Evolutionary conservation across 92 coral and sea anemone genomes (phyloP).

Genomic region (Parazoanthus atlanticus): DNA sequence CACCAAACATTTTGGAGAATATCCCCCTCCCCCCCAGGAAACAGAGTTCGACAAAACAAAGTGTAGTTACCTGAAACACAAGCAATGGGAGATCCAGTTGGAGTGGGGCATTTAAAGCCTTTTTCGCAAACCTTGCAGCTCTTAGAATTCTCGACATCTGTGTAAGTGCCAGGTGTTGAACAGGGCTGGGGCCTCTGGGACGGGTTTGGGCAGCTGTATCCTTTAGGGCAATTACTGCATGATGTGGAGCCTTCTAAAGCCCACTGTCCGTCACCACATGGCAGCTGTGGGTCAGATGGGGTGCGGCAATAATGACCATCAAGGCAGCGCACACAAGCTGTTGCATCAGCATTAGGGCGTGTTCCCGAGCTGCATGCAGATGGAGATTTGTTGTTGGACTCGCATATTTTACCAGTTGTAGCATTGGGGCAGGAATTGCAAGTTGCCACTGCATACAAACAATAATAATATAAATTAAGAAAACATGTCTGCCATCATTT

Average conservation of each 20-base stretch:
- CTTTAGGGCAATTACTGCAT: conserved; percentile 80
- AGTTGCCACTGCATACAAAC: conserved; percentile 71
- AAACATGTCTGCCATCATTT: no score
- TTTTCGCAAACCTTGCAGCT: conserved; percentile 73
- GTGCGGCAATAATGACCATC: conserved; percentile 87
- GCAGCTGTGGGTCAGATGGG: conserved; percentile 70
- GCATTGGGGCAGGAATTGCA: conserved; percentile 96
- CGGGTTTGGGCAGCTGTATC: conserved; percentile 70
- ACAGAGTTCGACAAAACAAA: not conserved
- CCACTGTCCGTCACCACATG: conserved; percentile 85
- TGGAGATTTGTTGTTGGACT: conserved; percentile 74
- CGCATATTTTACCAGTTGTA: conserved; percentile 88
- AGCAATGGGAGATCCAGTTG: conserved; percentile 58
- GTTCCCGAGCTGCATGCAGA: conserved; percentile 80
- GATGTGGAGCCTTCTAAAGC: conserved; percentile 82
- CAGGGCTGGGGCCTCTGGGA: conserved; percentile 73
- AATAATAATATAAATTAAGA: not conserved
- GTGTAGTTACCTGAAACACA: conserved; percentile 70
- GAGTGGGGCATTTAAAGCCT: conserved; percentile 78
- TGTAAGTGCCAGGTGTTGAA: conserved; percentile 71
- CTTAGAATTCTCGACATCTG: conserved; percentile 54
- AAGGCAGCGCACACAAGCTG: conserved; percentile 77
- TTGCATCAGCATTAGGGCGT: conserved; percentile 80
- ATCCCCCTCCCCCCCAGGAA: no score
- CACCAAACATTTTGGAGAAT: no score